A percentile compares a stretch with the other conserved stretches of the same genome.
Evolutionary conservation across 1,140 invertebrate species (phyloP).

Genomic region (Maconellicoccus hirsutus): DNA sequence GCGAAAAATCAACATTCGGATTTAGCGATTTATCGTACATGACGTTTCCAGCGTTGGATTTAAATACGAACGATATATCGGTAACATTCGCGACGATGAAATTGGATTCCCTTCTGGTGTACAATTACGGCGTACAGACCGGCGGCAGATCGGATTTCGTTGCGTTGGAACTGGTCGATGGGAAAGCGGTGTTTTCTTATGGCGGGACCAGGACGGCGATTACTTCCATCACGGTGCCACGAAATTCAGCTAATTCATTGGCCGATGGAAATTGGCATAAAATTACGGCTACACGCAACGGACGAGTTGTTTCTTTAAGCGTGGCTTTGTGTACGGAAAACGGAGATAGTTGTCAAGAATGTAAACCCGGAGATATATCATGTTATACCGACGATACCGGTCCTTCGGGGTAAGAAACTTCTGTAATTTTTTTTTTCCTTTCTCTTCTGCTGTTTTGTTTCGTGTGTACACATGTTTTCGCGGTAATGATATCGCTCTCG

Average conservation of each 20-base stretch:
- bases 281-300: constrained; percentile 79
- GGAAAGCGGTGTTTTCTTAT: constrained; percentile 75
- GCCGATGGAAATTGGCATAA: constrained; percentile 83
- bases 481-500: neutral
- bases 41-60: constrained; percentile 70
- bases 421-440: constrained; percentile 11
- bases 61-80: constrained; percentile 79
- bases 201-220: constrained; percentile 77
- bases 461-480: neutral
- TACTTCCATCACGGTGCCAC: constrained; percentile 55
- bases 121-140: constrained; percentile 76
- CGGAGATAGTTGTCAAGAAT: constrained; percentile 74
- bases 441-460: neutral
- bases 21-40: constrained; percentile 82
- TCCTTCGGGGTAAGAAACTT: constrained; percentile 57
- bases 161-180: constrained; percentile 73
- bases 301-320: constrained; percentile 69
- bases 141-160: constrained; percentile 85
- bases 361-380: constrained; percentile 58
- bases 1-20: constrained; percentile 77
- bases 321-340: constrained; percentile 67
- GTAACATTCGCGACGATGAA: constrained; percentile 85
- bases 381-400: constrained; percentile 77
- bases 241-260: constrained; percentile 45
- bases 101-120: constrained; percentile 68